phyloP scores from a whole-genome alignment of 2,797 vertebrate species.

The Lagorchestes hirsutus region DNA sequence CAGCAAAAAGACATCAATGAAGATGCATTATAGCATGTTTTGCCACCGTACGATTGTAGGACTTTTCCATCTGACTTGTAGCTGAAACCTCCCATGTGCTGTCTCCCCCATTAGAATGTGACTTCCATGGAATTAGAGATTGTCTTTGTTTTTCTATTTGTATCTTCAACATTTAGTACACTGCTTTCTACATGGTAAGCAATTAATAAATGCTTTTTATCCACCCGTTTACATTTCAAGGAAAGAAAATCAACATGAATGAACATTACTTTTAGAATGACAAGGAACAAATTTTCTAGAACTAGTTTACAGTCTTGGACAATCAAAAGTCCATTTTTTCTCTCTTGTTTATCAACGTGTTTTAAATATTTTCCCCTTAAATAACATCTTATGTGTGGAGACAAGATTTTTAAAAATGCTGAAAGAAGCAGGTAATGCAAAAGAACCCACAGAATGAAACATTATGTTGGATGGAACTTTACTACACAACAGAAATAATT shows the following conservation, averaged over 20 bases:
- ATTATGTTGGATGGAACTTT: not conserved
- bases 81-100: not conserved
- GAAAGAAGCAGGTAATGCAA: not conserved
- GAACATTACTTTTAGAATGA: not conserved
- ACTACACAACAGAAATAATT: not conserved
- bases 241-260: not conserved
- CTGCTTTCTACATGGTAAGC: not conserved
- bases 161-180: not conserved
- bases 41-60: not conserved
- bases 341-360: not conserved
- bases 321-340: not conserved
- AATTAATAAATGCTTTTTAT: not conserved
- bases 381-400: not conserved
- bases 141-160: not conserved
- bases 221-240: not conserved
- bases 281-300: not conserved
- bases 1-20: not conserved
- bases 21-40: not conserved
- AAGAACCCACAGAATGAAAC: not conserved
- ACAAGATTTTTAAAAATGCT: not conserved
- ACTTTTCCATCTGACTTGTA: not conserved
- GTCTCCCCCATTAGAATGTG: not conserved
- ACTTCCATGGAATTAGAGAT: not conserved
- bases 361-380: not conserved
- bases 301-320: not conserved